Evolutionary conservation across 2,113 vertebrate species (phyloP).

Genomic region (Notechis scutatus): DNA sequence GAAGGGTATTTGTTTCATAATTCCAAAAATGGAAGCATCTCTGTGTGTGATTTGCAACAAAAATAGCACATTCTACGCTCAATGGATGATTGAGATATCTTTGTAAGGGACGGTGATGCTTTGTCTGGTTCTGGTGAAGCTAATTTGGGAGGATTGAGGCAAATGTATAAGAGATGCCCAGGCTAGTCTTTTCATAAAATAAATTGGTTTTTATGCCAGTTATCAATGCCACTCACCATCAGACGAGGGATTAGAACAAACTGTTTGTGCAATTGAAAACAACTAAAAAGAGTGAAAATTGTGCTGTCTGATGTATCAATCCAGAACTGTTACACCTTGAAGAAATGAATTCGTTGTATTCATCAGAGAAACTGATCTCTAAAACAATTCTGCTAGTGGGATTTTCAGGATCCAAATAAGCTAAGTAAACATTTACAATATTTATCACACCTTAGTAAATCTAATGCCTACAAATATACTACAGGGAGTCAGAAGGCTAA

Average conservation of each 20-base stretch:
- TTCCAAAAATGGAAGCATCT: neutral
- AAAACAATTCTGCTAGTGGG: neutral
- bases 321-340: neutral
- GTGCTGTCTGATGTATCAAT: neutral
- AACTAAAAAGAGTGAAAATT: neutral
- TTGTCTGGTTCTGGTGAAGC: neutral
- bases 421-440: neutral
- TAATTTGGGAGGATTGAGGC: neutral
- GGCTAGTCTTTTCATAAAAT: neutral
- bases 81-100: neutral
- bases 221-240: neutral
- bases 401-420: neutral
- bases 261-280: neutral
- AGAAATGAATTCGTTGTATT: neutral
- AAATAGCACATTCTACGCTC: neutral
- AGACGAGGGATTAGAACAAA: neutral
- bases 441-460: neutral
- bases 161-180: neutral
- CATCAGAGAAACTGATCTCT: neutral
- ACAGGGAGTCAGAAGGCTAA: neutral
- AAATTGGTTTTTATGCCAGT: neutral
- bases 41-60: neutral
- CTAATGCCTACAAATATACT: neutral
- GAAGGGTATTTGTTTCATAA: neutral
- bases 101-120: neutral